Base-by-base conservation (phyloP, 2,113 vertebrate species). In the Perognathus longimembris region DNA sequence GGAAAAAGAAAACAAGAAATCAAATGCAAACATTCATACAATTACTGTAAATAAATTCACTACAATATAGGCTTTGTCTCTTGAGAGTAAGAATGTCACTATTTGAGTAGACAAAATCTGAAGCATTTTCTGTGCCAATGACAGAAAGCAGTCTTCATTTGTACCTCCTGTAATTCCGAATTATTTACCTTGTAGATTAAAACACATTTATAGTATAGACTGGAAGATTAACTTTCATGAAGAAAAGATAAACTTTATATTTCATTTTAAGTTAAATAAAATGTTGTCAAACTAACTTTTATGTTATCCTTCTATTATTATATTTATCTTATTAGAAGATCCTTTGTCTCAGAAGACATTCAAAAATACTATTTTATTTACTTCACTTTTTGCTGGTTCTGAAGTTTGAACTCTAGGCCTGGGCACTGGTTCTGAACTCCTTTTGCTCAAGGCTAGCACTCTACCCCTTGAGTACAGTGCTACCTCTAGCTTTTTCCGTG, bases 241-340 rank as follows among this genome's bases (percentile, higher is more conserved):
- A 54, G 73, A 54, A 54, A 54, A 54, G 50, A 18, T 54, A 54
- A 54, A 15, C 15, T 54, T 82, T 42, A 57, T 38, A 71, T 34
- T 81, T 78, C 74, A 91, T 57, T 89, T 89, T 73, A 92, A 69
- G 38, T 89, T 81, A 76, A 22, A 26, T 70, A 91, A 71, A 86
- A 87, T 81, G 81, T 89, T 30, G 50, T 24, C 57, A 90, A 1
- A 42, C 85, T 81, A 26, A 66, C 59, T 87, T 59, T 61, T 15
- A 54, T 54, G 17, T 54, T 54, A 54, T 54, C 50, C 15, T 66
- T 66, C 4, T 66, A 12, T 28, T 32, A 21, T 17, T 17, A 36
- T 63, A 83, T 88, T 89, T 74, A 34, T 81, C 67, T 77, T 66
- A 67, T 86, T 84, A 92, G 50, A 54, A 54, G 50, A 54, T 54